These are phyloP conservation scores for Sebastes vulpes DNA, from an alignment of 2,797 vertebrate genomes.

Conservation along the genomic window DNA sequence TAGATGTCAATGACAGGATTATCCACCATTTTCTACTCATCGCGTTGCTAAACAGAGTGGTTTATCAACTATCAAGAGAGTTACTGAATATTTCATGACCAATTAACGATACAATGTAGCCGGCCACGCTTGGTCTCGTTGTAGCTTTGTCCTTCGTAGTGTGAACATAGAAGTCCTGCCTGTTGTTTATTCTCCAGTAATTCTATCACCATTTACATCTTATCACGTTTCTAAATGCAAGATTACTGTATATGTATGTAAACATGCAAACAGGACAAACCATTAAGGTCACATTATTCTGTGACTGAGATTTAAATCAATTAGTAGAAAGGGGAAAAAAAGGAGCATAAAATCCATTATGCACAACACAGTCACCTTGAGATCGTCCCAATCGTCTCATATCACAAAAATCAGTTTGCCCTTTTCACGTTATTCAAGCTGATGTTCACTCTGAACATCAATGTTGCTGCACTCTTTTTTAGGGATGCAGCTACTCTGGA, in stretches of 20 bases:
- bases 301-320: conserved; percentile 50
- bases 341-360: conserved; percentile 68
- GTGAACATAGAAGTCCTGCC: too few relatives aligned
- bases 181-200: too few relatives aligned
- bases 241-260: neutral
- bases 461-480: neutral
- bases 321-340: conserved; percentile 38
- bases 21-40: neutral
- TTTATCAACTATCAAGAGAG: neutral
- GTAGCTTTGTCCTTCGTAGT: too few relatives aligned
- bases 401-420: conserved; percentile 35
- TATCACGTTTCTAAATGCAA: too few relatives aligned
- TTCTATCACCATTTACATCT: too few relatives aligned
- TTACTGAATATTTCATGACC: too few relatives aligned
- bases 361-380: conserved; percentile 67
- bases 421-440: conserved; percentile 45
- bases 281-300: conserved; percentile 63
- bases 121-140: too few relatives aligned
- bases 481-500: neutral
- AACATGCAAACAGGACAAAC: conserved; percentile 54
- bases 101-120: too few relatives aligned
- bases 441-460: conserved; percentile 31
- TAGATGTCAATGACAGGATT: neutral
- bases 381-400: conserved; percentile 20
- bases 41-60: neutral